Percentiles rank a stretch among this genome's conserved stretches.
Evolutionary conservation across 2,888 invertebrate genomes (phyloP).

Genomic region (Trichacis sp.): DNA sequence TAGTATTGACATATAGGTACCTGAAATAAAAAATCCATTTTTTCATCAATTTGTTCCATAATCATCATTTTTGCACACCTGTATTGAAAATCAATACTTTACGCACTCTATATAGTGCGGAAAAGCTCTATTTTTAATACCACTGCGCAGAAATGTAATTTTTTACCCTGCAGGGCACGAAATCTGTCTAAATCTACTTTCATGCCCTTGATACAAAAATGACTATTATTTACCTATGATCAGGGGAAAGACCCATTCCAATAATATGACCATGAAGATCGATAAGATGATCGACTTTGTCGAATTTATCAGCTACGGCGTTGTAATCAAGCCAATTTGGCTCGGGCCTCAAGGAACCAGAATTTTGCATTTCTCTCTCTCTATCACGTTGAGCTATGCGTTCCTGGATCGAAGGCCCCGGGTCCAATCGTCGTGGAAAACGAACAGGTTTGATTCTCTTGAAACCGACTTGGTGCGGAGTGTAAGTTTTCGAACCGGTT

Average conservation of each 20-base stretch:
- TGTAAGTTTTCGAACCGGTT: conserved; percentile 85
- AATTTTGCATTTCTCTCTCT: conserved; percentile 70
- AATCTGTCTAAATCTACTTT: too few relatives aligned
- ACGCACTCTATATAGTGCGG: too few relatives aligned
- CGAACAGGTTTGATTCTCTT: conserved; percentile 79
- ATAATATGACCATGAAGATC: conserved; percentile 89
- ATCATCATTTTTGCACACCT: too few relatives aligned
- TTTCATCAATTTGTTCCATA: too few relatives aligned
- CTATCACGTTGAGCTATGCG: conserved; percentile 74
- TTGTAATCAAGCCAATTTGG: conserved; percentile 79
- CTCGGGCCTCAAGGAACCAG: conserved; percentile 70
- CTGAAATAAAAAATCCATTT: conserved; percentile 61
- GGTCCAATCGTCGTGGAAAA: conserved; percentile 78
- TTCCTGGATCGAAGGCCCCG: conserved; percentile 78
- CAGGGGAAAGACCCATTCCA: conserved; percentile 87
- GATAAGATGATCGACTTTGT: conserved; percentile 82
- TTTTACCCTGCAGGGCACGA: too few relatives aligned
- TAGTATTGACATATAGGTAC: conserved; percentile 85
- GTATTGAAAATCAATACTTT: too few relatives aligned
- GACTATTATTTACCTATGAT: too few relatives aligned
- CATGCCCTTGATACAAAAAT: too few relatives aligned
- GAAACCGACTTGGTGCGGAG: conserved; percentile 87
- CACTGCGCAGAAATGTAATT: too few relatives aligned
- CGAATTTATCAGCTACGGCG: conserved; percentile 77
- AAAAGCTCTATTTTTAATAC: too few relatives aligned